phyloP scores from a whole-genome alignment of 2,113 vertebrate genomes.

The Caranx ignobilis region DNA sequence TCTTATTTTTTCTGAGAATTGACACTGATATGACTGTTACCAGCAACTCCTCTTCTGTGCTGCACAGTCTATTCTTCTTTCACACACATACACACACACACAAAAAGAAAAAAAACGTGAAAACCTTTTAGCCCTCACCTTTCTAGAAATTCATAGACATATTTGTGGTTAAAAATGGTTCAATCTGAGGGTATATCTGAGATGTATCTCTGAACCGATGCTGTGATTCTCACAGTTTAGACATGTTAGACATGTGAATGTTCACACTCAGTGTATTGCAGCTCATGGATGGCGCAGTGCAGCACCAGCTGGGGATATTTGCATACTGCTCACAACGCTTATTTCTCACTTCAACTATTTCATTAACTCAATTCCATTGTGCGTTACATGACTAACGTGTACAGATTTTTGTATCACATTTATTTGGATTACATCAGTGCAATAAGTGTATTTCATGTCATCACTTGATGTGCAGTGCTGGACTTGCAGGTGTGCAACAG shows the following conservation, averaged over 20 bases:
- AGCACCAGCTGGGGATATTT: neutral
- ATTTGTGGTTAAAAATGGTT: neutral
- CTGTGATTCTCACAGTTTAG: conserved; percentile 47
- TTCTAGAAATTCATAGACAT: neutral
- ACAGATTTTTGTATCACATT: neutral
- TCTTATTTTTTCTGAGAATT: neutral
- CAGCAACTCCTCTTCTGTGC: neutral
- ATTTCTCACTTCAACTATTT: neutral
- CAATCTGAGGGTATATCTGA: neutral
- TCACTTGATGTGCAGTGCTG: neutral
- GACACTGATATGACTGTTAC: neutral
- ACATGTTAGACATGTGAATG: conserved; percentile 8
- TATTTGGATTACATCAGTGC: neutral
- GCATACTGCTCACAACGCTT: neutral
- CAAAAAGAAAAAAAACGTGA: too few relatives aligned
- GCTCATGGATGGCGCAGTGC: neutral
- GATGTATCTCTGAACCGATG: neutral
- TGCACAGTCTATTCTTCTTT: conserved; percentile 17
- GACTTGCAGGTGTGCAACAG: conserved; percentile 5
- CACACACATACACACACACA: neutral
- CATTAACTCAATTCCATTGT: neutral
- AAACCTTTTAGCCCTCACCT: neutral
- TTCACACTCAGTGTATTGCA: conserved; percentile 6
- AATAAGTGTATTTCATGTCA: neutral
- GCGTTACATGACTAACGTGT: neutral